Evolutionary conservation across 2,113 vertebrate species (phyloP).

Genomic region (Myiopsitta monachus): DNA sequence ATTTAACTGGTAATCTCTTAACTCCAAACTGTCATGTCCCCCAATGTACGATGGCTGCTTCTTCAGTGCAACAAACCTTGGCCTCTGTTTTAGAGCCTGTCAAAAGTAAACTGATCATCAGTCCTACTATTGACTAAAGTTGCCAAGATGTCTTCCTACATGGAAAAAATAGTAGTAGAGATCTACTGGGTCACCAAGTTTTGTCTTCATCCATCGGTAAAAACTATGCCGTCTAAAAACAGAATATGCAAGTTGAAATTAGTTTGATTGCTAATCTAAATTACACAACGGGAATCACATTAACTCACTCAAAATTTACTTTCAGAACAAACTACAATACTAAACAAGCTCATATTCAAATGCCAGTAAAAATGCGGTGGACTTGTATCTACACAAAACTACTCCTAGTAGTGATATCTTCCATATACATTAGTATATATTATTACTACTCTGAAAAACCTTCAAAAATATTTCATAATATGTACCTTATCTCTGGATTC

Average conservation of each 20-base stretch:
- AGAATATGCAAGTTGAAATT: background rate
- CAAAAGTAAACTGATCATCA: background rate
- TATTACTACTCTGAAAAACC: background rate
- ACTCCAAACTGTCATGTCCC: constrained; percentile 86
- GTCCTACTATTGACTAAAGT: background rate
- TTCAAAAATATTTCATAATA: background rate
- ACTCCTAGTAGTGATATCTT: background rate
- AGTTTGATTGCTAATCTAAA: background rate
- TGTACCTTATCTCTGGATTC: background rate
- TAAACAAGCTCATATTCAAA: background rate
- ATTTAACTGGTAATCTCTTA: constrained; percentile 95
- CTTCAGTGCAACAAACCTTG: constrained; percentile 93
- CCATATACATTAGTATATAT: background rate
- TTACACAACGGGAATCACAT: background rate
- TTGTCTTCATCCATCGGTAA: background rate
- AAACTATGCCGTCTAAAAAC: background rate
- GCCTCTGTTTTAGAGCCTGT: constrained; percentile 94
- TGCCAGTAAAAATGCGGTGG: background rate
- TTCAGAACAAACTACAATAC: background rate
- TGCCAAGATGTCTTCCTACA: background rate
- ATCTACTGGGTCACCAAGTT: background rate
- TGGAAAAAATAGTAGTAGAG: background rate
- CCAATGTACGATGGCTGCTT: constrained; percentile 93
- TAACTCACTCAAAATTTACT: background rate
- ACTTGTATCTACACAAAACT: background rate